Conservation (phyloP, 92 coral and sea anemone genomes). For the Epizoanthus stellaris region DNA sequence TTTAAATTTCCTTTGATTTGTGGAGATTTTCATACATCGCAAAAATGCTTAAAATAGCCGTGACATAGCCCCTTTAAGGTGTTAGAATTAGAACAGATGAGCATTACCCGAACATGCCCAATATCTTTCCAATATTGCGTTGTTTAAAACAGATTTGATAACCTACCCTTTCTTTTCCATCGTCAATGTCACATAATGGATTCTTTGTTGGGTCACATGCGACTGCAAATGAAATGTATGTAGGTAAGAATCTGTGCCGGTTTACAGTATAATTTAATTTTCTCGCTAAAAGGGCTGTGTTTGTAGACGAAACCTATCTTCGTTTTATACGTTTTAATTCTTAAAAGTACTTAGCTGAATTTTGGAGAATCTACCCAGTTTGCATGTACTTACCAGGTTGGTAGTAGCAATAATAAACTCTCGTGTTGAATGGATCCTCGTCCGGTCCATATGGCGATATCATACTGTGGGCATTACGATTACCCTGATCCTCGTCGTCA, state of each 20-base stretch:
- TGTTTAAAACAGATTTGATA: too few relatives aligned
- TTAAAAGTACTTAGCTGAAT: not conserved
- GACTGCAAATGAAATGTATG: not conserved
- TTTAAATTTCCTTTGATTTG: too few relatives aligned
- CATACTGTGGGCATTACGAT: slow-evolving; percentile 58
- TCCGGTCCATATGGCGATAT: slow-evolving; percentile 74
- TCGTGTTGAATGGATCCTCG: slow-evolving; percentile 79
- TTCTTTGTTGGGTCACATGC: slow-evolving; percentile 6
- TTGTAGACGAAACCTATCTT: too few relatives aligned
- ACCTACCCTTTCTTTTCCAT: not conserved
- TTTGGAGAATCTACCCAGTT: too few relatives aligned
- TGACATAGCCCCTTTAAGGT: too few relatives aligned
- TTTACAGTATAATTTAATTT: not conserved
- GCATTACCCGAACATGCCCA: too few relatives aligned
- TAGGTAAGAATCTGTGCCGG: not conserved
- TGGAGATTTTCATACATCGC: too few relatives aligned
- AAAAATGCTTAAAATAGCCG: too few relatives aligned
- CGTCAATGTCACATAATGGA: slow-evolving; percentile 17
- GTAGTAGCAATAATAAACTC: slow-evolving; percentile 84
- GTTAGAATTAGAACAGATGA: not conserved
- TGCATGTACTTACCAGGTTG: slow-evolving; percentile 62
- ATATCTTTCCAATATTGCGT: too few relatives aligned
- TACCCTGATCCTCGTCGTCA: slow-evolving; percentile 91
- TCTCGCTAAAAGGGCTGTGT: not conserved
- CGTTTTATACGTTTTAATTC: too few relatives aligned